phyloP scores from a whole-genome alignment of 2,888 invertebrate genomes.

The Metacarcinus magister region DNA sequence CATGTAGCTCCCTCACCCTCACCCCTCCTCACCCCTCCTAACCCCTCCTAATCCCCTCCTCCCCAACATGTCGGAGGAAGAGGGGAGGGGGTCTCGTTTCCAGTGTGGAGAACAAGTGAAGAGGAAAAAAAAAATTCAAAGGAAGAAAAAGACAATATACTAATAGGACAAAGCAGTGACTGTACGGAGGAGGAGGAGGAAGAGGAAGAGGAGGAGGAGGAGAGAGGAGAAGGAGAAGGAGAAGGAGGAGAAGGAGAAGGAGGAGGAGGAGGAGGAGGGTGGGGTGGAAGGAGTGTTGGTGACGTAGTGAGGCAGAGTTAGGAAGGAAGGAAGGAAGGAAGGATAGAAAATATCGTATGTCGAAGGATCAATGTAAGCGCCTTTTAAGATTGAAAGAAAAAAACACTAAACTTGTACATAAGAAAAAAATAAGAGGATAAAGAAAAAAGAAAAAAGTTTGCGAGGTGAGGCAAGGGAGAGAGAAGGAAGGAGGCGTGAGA shows the following conservation, averaged over 20 bases:
- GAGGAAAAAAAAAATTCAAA: not conserved
- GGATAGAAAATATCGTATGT: not conserved
- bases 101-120: not conserved
- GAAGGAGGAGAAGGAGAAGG: not conserved
- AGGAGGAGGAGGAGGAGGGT: not conserved
- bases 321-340: not conserved
- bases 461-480: not conserved
- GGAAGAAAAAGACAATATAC: not conserved
- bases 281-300: too few relatives aligned
- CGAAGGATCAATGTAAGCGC: not conserved
- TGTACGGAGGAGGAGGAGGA: not conserved
- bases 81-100: not conserved
- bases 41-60: not conserved
- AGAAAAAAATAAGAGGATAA: not conserved
- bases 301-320: too few relatives aligned
- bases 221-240: not conserved
- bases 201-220: not conserved
- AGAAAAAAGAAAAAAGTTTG: not conserved
- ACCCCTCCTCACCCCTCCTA: not conserved
- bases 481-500: not conserved
- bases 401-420: not conserved
- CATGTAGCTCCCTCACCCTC: conserved; percentile 19
- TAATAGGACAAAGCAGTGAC: not conserved
- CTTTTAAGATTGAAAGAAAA: not conserved
- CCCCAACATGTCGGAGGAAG: not conserved